phyloP scores from a whole-genome alignment of 2,888 invertebrate species.

The Molorchus minor region DNA sequence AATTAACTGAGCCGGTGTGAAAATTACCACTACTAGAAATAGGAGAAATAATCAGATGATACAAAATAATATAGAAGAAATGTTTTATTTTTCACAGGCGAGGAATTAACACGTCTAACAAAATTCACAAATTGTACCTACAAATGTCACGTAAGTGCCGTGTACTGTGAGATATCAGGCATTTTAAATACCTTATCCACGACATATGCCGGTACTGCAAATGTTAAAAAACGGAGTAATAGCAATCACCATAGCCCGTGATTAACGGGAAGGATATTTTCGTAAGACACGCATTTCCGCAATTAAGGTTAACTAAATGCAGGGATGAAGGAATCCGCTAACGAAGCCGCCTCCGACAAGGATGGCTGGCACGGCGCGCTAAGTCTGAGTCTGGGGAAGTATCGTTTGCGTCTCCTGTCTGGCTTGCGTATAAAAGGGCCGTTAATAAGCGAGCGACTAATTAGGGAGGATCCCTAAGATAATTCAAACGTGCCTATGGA shows the following conservation, averaged over 20 bases:
- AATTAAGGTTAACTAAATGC: conserved; percentile 17
- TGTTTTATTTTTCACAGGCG: no score
- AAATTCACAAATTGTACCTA: no score
- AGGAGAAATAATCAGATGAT: no score
- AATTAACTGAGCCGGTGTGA: no score
- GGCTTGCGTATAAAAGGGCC: conserved; percentile 4
- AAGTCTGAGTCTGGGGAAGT: conserved; percentile 1
- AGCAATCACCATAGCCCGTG: conserved; percentile 1
- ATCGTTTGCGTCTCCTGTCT: conserved; percentile 20
- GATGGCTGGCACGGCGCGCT: not conserved
- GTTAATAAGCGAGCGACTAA: conserved; percentile 24
- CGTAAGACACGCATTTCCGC: conserved; percentile 21
- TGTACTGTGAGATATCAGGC: no score
- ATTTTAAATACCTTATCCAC: no score
- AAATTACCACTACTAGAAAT: no score
- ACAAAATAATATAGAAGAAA: no score
- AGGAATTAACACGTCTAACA: no score
- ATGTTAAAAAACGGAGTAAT: no score
- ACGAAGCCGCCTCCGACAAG: conserved; percentile 13
- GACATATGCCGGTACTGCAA: no score
- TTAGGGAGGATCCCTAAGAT: conserved; percentile 10
- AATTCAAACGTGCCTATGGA: conserved; percentile 3
- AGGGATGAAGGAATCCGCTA: conserved; percentile 17
- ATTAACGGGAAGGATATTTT: conserved; percentile 14
- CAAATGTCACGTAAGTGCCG: no score